Percentiles rank a stretch among this genome's conserved stretches.
These are phyloP conservation scores for Phrynosoma blainvillii DNA, from an alignment of 2,113 vertebrate genomes.

Conservation along the genomic window DNA sequence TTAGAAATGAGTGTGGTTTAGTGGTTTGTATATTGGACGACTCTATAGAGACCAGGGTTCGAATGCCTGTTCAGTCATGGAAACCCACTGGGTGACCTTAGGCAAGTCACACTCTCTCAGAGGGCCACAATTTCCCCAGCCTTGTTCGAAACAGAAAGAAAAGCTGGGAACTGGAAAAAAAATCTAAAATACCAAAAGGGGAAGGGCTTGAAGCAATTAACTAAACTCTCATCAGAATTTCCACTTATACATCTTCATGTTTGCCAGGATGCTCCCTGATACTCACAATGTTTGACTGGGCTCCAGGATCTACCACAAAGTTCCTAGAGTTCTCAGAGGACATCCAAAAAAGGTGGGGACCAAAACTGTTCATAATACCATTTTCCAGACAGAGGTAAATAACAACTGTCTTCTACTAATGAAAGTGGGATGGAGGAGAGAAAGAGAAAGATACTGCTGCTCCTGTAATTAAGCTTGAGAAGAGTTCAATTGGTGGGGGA, in stretches of 20 bases:
- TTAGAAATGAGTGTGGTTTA: no score
- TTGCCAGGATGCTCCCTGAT: slow-evolving; percentile 55
- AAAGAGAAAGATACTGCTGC: slow-evolving; percentile 68
- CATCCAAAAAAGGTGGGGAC: slow-evolving; percentile 66
- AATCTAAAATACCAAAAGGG: slow-evolving; percentile 23
- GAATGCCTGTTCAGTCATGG: no score
- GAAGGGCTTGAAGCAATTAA: slow-evolving; percentile 58
- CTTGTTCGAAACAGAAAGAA: no score
- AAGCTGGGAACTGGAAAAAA: slow-evolving; percentile 1
- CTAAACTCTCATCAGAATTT: slow-evolving; percentile 40
- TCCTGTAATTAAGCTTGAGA: slow-evolving; percentile 82
- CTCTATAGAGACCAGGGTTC: no score
- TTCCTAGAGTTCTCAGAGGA: slow-evolving; percentile 61
- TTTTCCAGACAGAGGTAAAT: slow-evolving; percentile 65
- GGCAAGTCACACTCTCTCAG: no score
- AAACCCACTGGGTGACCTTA: no score
- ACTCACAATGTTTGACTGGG: slow-evolving; percentile 70
- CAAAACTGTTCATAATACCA: slow-evolving; percentile 56
- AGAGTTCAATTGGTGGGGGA: slow-evolving; percentile 71
- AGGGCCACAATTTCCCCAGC: no score
- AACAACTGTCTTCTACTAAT: slow-evolving; percentile 75
- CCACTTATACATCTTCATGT: slow-evolving; percentile 48
- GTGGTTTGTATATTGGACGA: no score
- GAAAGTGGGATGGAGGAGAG: slow-evolving; percentile 55
- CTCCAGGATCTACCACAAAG: slow-evolving; percentile 60